Base-by-base conservation (phyloP, 1,140 invertebrate species). In the Oscheius sp. region DNA sequence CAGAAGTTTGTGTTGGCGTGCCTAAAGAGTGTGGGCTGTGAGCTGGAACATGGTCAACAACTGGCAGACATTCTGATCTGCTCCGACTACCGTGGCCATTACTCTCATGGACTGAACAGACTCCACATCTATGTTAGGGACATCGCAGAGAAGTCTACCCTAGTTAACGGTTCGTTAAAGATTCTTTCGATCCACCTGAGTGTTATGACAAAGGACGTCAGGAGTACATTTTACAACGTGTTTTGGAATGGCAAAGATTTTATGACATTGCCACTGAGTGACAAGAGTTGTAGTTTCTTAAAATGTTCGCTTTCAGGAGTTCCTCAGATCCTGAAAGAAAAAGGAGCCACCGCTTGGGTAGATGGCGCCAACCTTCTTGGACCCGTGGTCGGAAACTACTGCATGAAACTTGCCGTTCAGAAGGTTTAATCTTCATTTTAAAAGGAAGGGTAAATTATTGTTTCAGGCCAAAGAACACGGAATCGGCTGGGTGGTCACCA, bases 81-180 rank as follows among this genome's bases (percentile, higher is more conserved):
- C 52, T 93, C 93, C 28, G 94, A 96, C 85, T 89, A 91, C 77
- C 49, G 68, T 45, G 93, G 93, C 3, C 92, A 95, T 84, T 93
- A 90, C 79, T 94, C 92, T 78, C 93, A 96, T 86, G 94, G 94
- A 38, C 88, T 95, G 77, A 95, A 95, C 84, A 88, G 93, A 80
- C 85, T 95, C 87, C 88, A 88, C 75, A 87, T 89, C 85, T 89
- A 89, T 79, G 85, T 89, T 0, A 84, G 85, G 32, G 89, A 90
- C 73, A 80, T 90, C 0, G 75, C 84, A 31, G 59, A 49, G 59
- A 65, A 65, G 34, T 63, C 59, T 26, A 71, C 69, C 3, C 59
- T 34, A n/a, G 69, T 71, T 4, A 58, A 59, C 10, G 69, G 69
- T 36, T 18, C 35, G 23, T 13, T 35, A 4, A 38, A 3, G 20